phyloP scores from a whole-genome alignment of 1,140 invertebrate genomes.

The Ptiloglossa arizonensis region DNA sequence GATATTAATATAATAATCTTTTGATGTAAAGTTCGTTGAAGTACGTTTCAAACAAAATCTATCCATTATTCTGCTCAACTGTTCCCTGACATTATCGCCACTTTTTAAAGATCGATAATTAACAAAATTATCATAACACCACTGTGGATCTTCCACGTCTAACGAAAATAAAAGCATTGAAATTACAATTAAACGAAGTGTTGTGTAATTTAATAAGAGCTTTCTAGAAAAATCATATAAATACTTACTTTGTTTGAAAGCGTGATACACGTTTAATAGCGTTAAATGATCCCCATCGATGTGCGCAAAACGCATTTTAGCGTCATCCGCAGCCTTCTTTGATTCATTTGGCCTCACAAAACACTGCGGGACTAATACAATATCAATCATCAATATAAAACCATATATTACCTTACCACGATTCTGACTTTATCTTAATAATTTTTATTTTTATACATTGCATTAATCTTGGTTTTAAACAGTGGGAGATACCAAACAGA shows the following conservation, averaged over 20 bases:
- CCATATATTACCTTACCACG: constrained; percentile 70
- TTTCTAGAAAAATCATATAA: background rate
- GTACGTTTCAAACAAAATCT: constrained; percentile 96
- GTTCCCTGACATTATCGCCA: constrained; percentile 92
- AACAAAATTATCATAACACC: constrained; percentile 99
- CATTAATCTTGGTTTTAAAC: background rate
- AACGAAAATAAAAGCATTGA: constrained; percentile 26
- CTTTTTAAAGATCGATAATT: constrained; percentile 99
- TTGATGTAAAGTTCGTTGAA: constrained; percentile 98
- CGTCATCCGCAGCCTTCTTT: constrained; percentile 99
- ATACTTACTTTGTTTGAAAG: constrained; percentile 99
- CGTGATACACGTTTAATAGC: constrained; percentile 97
- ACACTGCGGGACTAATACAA: constrained; percentile 97
- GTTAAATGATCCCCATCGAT: constrained; percentile 99
- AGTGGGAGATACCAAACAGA: background rate
- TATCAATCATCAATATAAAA: constrained; percentile 81
- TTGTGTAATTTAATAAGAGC: background rate
- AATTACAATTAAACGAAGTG: background rate
- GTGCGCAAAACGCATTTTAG: constrained; percentile 99
- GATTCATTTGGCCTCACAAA: constrained; percentile 99
- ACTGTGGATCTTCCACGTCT: constrained; percentile 95
- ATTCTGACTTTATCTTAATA: constrained; percentile 50
- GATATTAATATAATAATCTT: constrained; percentile 99
- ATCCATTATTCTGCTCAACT: constrained; percentile 93
- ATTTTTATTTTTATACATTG: constrained; percentile 16